These are phyloP conservation scores for Drosophila tropicalis DNA, from an alignment of 1,140 invertebrate species.

Conservation along the genomic window DNA sequence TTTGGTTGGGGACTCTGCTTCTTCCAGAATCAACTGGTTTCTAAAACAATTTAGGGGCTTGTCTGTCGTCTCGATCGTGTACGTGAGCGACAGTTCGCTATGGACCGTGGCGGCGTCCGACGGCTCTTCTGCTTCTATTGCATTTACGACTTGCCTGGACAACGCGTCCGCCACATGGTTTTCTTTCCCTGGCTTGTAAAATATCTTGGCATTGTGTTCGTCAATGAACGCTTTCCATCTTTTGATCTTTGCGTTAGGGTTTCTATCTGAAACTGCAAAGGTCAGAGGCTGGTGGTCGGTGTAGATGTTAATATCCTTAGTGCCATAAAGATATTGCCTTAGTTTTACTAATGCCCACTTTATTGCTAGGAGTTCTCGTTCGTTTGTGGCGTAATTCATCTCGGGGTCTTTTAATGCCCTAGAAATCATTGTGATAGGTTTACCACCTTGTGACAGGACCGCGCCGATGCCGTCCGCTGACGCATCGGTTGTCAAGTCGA, in stretches of 20 bases:
- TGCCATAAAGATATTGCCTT: neutral
- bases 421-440: slow-evolving; percentile 23
- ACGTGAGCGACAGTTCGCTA: neutral
- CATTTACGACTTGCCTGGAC: neutral
- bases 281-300: slow-evolving; percentile 6
- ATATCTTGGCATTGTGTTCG: neutral
- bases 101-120: too few relatives aligned
- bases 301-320: neutral
- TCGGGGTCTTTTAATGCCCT: too few relatives aligned
- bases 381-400: too few relatives aligned
- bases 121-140: neutral
- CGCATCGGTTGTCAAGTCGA: neutral
- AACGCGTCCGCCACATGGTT: neutral
- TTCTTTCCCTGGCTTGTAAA: neutral
- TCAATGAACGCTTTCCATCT: slow-evolving; percentile 22
- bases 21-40: neutral
- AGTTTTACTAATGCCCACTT: too few relatives aligned
- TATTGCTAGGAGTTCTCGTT: too few relatives aligned
- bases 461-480: neutral
- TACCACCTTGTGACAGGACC: slow-evolving; percentile 10
- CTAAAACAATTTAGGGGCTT: slow-evolving; percentile 2
- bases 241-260: slow-evolving; percentile 24
- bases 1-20: neutral
- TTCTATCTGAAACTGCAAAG: slow-evolving; percentile 22
- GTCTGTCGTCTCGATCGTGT: neutral